Conservation (phyloP, 2,888 invertebrate species). For the Tuberolachnus salignus region DNA sequence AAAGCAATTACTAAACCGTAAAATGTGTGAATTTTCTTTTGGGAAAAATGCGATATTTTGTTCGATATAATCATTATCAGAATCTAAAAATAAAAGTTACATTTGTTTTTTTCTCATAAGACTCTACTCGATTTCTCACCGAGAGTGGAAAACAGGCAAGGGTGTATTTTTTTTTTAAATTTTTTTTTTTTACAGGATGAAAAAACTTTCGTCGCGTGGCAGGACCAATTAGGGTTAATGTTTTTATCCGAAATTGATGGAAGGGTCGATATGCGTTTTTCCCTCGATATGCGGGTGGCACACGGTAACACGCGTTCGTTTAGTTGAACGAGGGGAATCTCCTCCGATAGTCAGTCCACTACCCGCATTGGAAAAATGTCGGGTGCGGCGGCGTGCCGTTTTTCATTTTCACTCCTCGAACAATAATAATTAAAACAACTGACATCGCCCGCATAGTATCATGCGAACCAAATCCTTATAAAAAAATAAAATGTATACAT, state of each 20-base stretch:
- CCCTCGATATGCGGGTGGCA: slow-evolving; percentile 15
- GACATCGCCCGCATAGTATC: slow-evolving; percentile 2
- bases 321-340: not conserved
- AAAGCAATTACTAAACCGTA: too few species aligned
- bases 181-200: too few species aligned
- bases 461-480: not conserved
- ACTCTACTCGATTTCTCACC: too few species aligned
- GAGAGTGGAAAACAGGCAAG: too few species aligned
- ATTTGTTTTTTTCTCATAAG: too few species aligned
- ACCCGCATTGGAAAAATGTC: slow-evolving; percentile 32
- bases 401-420: not conserved
- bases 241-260: not conserved
- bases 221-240: slow-evolving; percentile 33
- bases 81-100: too few species aligned
- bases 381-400: not conserved
- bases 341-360: not conserved
- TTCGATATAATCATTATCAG: too few species aligned
- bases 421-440: not conserved
- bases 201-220: not conserved
- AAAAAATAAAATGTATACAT: slow-evolving; percentile 6
- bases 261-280: slow-evolving; percentile 29
- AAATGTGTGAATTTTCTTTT: too few species aligned
- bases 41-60: too few species aligned
- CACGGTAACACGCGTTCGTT: not conserved
- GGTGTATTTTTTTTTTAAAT: too few species aligned